Conservation (phyloP, 2,888 invertebrate genomes). For the Spodoptera exigua region DNA sequence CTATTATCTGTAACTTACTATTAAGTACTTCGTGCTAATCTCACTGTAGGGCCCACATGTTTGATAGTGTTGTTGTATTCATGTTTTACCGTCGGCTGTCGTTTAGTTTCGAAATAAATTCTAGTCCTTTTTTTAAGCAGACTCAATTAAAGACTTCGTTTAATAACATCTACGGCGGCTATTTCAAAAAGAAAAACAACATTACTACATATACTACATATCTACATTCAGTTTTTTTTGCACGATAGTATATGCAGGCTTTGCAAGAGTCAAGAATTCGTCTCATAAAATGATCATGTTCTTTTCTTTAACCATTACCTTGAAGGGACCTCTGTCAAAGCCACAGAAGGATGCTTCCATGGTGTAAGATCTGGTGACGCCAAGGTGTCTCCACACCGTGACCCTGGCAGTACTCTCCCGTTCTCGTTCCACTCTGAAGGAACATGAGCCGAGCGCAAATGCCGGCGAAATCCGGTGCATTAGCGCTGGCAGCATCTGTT, state of each 20-base stretch:
- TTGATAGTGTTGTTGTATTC: neutral
- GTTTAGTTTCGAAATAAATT: too few species aligned
- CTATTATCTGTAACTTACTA: slow-evolving; percentile 1
- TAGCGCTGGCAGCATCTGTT: slow-evolving; percentile 91
- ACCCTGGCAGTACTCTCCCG: slow-evolving; percentile 96
- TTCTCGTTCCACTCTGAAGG: slow-evolving; percentile 93
- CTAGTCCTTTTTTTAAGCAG: too few species aligned
- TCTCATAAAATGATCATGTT: too few species aligned
- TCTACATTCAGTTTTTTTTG: neutral
- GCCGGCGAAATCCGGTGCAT: slow-evolving; percentile 92
- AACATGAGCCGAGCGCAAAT: slow-evolving; percentile 93
- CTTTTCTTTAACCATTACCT: slow-evolving; percentile 88
- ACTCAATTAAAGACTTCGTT: too few species aligned
- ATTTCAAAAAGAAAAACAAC: too few species aligned
- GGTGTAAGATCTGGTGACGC: slow-evolving; percentile 93
- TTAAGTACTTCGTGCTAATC: neutral
- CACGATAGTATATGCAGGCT: neutral
- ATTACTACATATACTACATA: too few species aligned
- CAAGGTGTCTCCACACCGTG: slow-evolving; percentile 95
- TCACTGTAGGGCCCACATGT: neutral
- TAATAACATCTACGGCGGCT: too few species aligned
- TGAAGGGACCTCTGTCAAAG: slow-evolving; percentile 93
- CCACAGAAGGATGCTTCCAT: slow-evolving; percentile 97
- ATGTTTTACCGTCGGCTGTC: neutral
- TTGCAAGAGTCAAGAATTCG: too few species aligned